Evolutionary conservation across 2,888 invertebrate species (phyloP).

Genomic region (Deilephila porcellus): DNA sequence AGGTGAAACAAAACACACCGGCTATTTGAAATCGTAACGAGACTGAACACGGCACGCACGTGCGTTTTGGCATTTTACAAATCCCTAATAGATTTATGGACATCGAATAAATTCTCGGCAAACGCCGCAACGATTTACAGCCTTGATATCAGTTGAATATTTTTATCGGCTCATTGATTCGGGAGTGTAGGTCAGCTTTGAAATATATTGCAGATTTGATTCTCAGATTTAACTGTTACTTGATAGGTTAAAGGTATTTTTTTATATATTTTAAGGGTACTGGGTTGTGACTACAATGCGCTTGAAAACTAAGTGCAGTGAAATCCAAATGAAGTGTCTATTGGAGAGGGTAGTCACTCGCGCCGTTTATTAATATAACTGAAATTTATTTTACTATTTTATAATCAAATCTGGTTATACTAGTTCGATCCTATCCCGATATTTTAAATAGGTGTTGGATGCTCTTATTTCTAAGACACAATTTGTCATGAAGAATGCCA

Average conservation of each 20-base stretch:
- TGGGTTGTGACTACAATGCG: too few relatives aligned
- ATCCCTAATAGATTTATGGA: constrained; percentile 9
- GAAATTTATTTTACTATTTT: too few relatives aligned
- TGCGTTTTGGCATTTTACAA: not conserved
- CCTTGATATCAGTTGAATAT: not conserved
- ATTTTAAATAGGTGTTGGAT: too few relatives aligned
- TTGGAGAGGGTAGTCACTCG: too few relatives aligned
- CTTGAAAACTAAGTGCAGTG: too few relatives aligned
- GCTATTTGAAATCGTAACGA: not conserved
- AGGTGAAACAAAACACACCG: not conserved
- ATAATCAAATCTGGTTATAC: too few relatives aligned
- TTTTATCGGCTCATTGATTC: not conserved
- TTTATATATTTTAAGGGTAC: too few relatives aligned
- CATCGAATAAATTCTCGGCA: constrained; percentile 7
- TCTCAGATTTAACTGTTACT: not conserved
- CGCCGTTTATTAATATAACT: too few relatives aligned
- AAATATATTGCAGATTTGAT: not conserved
- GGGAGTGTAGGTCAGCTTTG: not conserved
- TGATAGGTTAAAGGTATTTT: too few relatives aligned
- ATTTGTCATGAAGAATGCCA: not conserved
- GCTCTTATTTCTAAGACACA: too few relatives aligned
- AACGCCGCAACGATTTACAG: not conserved
- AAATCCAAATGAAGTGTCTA: too few relatives aligned
- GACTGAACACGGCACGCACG: constrained; percentile 2
- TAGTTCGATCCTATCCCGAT: too few relatives aligned